Conservation (phyloP, 2,888 invertebrate species). For the Eulithis testata region DNA sequence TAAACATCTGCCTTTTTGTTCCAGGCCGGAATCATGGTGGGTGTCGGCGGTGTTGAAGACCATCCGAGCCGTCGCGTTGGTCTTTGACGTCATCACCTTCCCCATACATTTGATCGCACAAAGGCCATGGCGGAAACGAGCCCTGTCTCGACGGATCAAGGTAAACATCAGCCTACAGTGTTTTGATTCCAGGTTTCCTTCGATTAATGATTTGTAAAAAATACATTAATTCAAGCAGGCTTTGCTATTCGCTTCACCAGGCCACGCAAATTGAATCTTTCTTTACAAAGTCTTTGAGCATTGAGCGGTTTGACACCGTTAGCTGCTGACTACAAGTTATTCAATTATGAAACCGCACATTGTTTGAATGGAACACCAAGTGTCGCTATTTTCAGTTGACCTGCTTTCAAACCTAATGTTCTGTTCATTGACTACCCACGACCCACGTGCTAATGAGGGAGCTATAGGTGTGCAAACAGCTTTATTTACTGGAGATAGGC, state of each 20-base stretch:
- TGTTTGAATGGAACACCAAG: constrained; percentile 33
- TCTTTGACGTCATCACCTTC: constrained; percentile 96
- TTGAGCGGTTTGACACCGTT: background rate
- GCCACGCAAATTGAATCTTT: too few species aligned
- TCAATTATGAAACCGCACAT: constrained; percentile 30
- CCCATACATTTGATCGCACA: constrained; percentile 95
- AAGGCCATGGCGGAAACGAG: constrained; percentile 93
- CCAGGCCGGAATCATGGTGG: constrained; percentile 87
- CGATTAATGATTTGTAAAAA: too few species aligned
- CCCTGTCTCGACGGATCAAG: constrained; percentile 91
- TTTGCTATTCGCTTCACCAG: too few species aligned
- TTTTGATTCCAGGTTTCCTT: too few species aligned
- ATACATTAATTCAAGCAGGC: too few species aligned
- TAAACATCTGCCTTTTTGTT: constrained; percentile 12
- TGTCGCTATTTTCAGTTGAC: constrained; percentile 51
- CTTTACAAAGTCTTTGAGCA: background rate
- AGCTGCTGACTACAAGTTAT: constrained; percentile 23
- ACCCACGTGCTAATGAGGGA: constrained; percentile 39
- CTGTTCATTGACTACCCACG: constrained; percentile 41
- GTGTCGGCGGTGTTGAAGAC: constrained; percentile 89
- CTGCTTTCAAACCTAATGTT: constrained; percentile 45
- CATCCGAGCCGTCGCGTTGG: constrained; percentile 91
- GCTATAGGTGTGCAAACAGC: constrained; percentile 16
- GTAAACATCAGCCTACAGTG: constrained; percentile 63
- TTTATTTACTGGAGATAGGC: constrained; percentile 10